These are phyloP conservation scores for Sarcophaga peregrina DNA, from an alignment of 1,140 invertebrate genomes.

Conservation along the genomic window DNA sequence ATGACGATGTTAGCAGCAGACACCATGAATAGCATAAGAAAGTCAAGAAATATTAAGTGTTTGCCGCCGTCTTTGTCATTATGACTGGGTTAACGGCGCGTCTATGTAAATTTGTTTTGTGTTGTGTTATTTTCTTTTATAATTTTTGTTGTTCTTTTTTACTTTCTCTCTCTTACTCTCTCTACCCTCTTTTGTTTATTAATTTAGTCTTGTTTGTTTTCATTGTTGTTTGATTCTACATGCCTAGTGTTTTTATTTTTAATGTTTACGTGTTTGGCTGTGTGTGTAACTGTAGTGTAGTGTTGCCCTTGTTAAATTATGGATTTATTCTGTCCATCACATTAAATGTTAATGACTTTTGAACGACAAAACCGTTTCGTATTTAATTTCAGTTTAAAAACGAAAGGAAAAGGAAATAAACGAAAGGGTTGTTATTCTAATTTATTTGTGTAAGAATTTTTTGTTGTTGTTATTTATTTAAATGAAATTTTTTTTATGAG, in stretches of 20 bases:
- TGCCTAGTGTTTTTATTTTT: background rate
- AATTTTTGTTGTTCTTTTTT: no score
- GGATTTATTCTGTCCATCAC: background rate
- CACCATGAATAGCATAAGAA: no score
- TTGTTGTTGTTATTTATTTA: background rate
- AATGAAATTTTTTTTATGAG: no score
- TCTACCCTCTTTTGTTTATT: background rate
- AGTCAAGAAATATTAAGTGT: background rate
- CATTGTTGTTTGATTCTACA: background rate
- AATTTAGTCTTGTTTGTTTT: background rate
- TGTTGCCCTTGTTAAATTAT: constrained; percentile 18
- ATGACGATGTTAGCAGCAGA: no score
- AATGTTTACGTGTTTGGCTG: background rate
- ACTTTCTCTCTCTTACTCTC: no score
- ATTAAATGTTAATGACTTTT: constrained; percentile 21
- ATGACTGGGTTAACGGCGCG: constrained; percentile 33
- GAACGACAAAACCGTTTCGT: background rate
- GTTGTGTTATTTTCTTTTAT: no score
- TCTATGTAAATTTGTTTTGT: constrained; percentile 16
- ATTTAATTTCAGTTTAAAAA: background rate
- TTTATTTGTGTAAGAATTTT: background rate
- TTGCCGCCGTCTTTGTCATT: constrained; percentile 35
- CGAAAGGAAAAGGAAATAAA: background rate
- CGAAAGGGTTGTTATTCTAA: background rate
- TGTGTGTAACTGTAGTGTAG: background rate